These are phyloP conservation scores for Cercocebus atys DNA, from an alignment of 2,113 vertebrate genomes.

Conservation along the genomic window DNA sequence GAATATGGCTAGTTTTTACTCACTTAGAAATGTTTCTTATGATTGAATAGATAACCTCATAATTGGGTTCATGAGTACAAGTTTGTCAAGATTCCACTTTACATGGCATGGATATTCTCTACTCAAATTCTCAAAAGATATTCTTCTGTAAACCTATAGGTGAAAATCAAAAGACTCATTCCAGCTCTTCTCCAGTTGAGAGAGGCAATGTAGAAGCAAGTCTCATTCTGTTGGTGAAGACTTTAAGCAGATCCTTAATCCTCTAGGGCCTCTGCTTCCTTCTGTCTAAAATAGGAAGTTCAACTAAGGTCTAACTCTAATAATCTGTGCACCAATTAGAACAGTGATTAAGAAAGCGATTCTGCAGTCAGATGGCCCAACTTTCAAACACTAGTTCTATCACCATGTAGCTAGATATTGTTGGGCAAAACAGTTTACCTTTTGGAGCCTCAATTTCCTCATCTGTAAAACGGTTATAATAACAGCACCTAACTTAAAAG, in stretches of 20 bases:
- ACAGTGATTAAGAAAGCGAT: background rate
- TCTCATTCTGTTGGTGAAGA: background rate
- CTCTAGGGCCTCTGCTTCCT: background rate
- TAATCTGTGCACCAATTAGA: background rate
- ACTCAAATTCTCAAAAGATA: background rate
- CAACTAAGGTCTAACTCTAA: background rate
- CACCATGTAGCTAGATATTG: background rate
- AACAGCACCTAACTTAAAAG: background rate
- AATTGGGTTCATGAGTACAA: background rate
- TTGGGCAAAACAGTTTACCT: background rate
- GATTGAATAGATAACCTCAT: background rate
- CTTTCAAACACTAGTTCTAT: background rate
- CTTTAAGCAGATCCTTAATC: background rate
- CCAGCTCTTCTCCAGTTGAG: background rate
- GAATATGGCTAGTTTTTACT: background rate
- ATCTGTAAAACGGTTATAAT: background rate
- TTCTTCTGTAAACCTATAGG: background rate
- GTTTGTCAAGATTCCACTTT: background rate
- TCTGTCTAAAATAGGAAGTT: background rate
- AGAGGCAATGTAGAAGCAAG: background rate
- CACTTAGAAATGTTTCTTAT: conserved; percentile 2
- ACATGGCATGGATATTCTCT: background rate
- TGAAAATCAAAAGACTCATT: background rate
- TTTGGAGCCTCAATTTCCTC: background rate
- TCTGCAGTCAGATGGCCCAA: background rate